These are phyloP conservation scores for Noctua fimbriata DNA, from an alignment of 2,888 invertebrate species.

Conservation along the genomic window DNA sequence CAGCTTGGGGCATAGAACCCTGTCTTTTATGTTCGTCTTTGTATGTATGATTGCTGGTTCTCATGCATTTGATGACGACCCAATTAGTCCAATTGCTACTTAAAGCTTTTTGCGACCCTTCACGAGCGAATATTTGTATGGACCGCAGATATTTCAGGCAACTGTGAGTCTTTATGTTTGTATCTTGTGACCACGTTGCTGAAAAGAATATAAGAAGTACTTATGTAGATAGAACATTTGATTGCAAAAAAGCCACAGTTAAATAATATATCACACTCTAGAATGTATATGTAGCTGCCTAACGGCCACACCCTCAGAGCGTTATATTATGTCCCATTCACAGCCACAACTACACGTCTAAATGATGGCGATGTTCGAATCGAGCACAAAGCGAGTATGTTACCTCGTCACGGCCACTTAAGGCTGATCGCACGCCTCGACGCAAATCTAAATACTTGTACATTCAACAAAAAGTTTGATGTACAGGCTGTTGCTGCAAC, in stretches of 20 bases:
- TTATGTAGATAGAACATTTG: not conserved
- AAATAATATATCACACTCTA: not conserved
- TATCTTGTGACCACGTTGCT: not conserved
- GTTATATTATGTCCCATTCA: slow-evolving; percentile 8
- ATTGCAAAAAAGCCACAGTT: too few relatives aligned
- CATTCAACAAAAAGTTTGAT: not conserved
- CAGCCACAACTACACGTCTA: slow-evolving; percentile 22
- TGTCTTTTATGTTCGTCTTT: slow-evolving; percentile 38
- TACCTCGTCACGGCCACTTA: slow-evolving; percentile 47
- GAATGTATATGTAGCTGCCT: not conserved
- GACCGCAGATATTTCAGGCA: slow-evolving; percentile 15
- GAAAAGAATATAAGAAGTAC: not conserved
- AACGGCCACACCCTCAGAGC: not conserved
- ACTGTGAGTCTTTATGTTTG: not conserved
- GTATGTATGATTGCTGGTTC: slow-evolving; percentile 35
- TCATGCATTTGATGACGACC: slow-evolving; percentile 48
- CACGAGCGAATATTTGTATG: slow-evolving; percentile 13
- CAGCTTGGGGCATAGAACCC: slow-evolving; percentile 21
- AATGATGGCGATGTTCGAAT: slow-evolving; percentile 37
- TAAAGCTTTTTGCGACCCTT: slow-evolving; percentile 33
- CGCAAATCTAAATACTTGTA: slow-evolving; percentile 50
- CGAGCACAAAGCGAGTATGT: slow-evolving; percentile 47
- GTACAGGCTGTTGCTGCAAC: not conserved
- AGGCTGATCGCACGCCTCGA: slow-evolving; percentile 38
- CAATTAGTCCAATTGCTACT: slow-evolving; percentile 42